phyloP scores from a whole-genome alignment of 2,888 invertebrate species.

The Epistrophe eligans region DNA sequence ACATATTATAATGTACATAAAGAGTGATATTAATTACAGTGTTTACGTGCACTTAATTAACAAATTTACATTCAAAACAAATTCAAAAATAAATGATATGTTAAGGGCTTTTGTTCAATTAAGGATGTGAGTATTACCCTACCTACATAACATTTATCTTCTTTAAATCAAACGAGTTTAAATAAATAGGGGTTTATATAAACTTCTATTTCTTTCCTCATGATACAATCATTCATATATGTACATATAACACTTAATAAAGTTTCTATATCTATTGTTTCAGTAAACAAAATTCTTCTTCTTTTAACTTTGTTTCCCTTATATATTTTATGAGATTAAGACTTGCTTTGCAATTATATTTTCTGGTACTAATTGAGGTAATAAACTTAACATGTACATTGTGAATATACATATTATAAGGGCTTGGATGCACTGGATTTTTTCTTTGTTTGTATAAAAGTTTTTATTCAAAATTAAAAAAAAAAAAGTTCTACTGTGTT shows the following conservation, averaged over 20 bases:
- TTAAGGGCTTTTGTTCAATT: not conserved
- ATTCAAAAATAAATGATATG: not conserved
- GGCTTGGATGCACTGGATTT: too few species aligned
- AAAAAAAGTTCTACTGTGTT: too few species aligned
- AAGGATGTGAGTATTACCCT: not conserved
- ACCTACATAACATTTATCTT: not conserved
- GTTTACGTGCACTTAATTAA: too few species aligned
- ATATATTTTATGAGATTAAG: too few species aligned
- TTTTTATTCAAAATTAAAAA: too few species aligned
- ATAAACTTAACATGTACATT: too few species aligned
- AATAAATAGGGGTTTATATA: not conserved
- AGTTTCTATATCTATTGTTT: not conserved
- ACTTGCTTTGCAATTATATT: too few species aligned
- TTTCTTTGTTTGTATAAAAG: too few species aligned
- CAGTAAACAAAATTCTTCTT: not conserved
- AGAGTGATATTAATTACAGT: too few species aligned
- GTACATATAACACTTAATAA: not conserved
- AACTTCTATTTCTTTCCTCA: not conserved
- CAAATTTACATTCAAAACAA: not conserved
- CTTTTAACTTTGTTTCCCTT: not conserved
- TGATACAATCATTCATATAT: not conserved
- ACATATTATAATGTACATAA: too few species aligned
- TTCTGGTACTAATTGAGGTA: too few species aligned
- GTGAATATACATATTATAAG: too few species aligned
- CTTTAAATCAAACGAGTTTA: not conserved